phyloP scores from a whole-genome alignment of 2,888 invertebrate genomes.

The Phortica okadai region DNA sequence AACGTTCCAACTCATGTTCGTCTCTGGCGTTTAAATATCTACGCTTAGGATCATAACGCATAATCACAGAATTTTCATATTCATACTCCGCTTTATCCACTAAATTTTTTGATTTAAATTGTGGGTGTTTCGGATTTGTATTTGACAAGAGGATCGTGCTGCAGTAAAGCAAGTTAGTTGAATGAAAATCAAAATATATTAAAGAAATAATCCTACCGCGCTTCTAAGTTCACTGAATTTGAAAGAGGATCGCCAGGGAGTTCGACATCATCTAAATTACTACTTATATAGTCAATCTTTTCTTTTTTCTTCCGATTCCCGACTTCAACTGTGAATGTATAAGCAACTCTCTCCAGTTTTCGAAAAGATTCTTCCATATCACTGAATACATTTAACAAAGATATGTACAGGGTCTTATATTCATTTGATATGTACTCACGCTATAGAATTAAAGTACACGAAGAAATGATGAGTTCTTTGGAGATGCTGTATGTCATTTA shows the following conservation, averaged over 20 bases:
- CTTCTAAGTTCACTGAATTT: not conserved
- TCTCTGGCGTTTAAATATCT: conserved; percentile 63
- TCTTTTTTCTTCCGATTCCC: conserved; percentile 36
- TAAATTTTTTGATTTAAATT: conserved; percentile 45
- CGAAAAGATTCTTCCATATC: conserved; percentile 60
- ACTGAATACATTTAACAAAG: conserved; percentile 35
- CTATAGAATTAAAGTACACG: conserved; percentile 52
- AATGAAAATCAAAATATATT: too few species aligned
- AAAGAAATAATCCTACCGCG: not conserved
- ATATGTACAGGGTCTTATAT: not conserved
- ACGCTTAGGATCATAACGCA: conserved; percentile 50
- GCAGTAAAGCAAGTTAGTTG: too few species aligned
- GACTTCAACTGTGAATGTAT: conserved; percentile 51
- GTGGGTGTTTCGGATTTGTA: conserved; percentile 56
- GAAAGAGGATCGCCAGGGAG: not conserved
- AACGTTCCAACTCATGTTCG: conserved; percentile 64
- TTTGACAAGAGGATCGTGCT: conserved; percentile 58
- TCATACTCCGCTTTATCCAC: conserved; percentile 52
- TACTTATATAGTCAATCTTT: not conserved
- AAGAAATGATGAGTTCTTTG: conserved; percentile 27
- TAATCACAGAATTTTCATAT: conserved; percentile 49
- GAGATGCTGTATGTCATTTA: conserved; percentile 29
- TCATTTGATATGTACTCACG: conserved; percentile 41
- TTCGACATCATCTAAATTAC: conserved; percentile 2
- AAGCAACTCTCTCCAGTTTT: conserved; percentile 52